phyloP scores from a whole-genome alignment of 2,113 vertebrate genomes.

The Coptodon rendalli region DNA sequence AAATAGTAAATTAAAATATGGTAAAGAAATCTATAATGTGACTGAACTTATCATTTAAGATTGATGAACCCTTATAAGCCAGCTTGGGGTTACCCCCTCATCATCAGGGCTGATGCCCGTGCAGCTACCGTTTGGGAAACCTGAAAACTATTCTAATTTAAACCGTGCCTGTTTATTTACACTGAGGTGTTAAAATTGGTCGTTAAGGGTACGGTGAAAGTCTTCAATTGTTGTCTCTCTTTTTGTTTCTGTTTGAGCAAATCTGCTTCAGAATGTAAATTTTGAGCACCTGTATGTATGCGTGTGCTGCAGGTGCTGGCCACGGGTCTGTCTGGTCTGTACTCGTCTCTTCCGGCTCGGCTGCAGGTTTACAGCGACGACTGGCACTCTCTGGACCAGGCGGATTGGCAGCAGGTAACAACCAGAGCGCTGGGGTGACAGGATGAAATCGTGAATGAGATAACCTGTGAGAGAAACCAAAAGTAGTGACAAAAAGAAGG shows the following conservation, averaged over 20 bases:
- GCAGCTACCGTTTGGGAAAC: not conserved
- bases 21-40: not conserved
- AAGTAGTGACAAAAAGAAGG: not conserved
- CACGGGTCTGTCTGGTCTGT: slow-evolving; percentile 91
- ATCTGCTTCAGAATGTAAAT: not conserved
- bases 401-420: slow-evolving; percentile 81
- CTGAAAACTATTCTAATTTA: not conserved
- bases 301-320: slow-evolving; percentile 81
- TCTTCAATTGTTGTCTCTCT: rapidly evolving
- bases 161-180: rapidly evolving
- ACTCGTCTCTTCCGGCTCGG: slow-evolving; percentile 88
- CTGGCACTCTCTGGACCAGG: slow-evolving; percentile 84
- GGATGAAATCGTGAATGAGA: not conserved
- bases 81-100: not conserved
- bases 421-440: rapidly evolving
- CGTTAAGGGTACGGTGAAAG: rapidly evolving
- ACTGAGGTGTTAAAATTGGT: not conserved
- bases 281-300: not conserved
- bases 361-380: slow-evolving; percentile 88
- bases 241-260: not conserved
- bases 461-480: not conserved
- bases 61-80: not conserved
- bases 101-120: not conserved
- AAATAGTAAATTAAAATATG: not conserved
- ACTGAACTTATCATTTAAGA: not conserved